Evolutionary conservation across 1,140 invertebrate species (phyloP).

Genomic region (Tachypleus tridentatus): DNA sequence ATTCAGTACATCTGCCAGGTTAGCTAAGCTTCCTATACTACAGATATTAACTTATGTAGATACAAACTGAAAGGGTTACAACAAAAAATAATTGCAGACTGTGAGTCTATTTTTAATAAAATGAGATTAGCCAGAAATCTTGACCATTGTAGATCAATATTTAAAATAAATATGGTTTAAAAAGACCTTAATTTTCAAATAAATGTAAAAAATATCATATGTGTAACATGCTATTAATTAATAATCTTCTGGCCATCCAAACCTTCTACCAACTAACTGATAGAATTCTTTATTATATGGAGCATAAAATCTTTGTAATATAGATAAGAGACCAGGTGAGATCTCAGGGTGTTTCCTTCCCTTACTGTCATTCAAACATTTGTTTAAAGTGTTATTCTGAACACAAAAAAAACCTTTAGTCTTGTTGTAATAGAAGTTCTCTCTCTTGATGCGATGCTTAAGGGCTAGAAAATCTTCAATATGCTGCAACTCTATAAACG

Average conservation of each 20-base stretch:
- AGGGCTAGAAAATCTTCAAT: conserved; percentile 43
- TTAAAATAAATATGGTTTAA: too few species aligned
- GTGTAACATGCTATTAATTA: too few species aligned
- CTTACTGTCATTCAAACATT: conserved; percentile 35
- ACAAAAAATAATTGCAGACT: too few species aligned
- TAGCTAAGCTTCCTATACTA: too few species aligned
- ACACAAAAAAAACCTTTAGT: conserved; percentile 45
- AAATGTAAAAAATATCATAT: too few species aligned
- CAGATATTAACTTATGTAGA: too few species aligned
- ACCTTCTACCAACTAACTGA: conserved; percentile 25
- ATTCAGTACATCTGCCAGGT: too few species aligned
- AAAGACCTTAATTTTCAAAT: too few species aligned
- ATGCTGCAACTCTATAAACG: conserved; percentile 37
- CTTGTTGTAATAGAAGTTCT: conserved; percentile 41
- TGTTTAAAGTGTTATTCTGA: conserved; percentile 25
- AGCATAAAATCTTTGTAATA: conserved; percentile 32
- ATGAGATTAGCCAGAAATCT: too few species aligned
- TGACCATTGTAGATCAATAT: too few species aligned
- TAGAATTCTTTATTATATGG: conserved; percentile 34
- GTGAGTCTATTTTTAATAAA: too few species aligned
- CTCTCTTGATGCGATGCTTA: conserved; percentile 32
- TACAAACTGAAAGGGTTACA: too few species aligned
- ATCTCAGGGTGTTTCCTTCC: conserved; percentile 35
- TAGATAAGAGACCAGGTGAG: conserved; percentile 28
- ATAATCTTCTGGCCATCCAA: conserved; percentile 28